A percentile compares a stretch with the other conserved stretches of the same genome.
Conservation (phyloP, 37 sponge, comb jelly and placozoan genomes). For the Ephydatia muelleri region DNA sequence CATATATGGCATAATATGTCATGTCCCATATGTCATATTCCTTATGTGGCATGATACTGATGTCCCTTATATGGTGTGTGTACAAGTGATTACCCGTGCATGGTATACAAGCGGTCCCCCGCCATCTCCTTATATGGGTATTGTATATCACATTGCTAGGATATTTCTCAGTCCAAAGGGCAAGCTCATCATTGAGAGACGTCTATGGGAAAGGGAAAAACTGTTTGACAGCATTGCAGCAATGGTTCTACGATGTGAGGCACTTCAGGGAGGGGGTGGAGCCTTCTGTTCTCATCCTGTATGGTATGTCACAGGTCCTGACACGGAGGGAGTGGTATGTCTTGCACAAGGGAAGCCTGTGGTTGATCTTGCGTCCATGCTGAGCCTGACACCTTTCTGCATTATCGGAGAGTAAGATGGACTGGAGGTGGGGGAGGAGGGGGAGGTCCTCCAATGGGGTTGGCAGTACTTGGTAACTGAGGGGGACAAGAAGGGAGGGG, state of each 20-base stretch:
- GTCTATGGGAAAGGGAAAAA: conserved; percentile 37
- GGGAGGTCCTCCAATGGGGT: too few relatives aligned
- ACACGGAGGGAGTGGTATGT: not conserved
- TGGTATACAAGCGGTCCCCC: too few relatives aligned
- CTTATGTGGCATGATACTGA: not conserved
- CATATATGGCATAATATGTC: not conserved
- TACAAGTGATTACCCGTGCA: too few relatives aligned
- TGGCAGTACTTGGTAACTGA: not conserved
- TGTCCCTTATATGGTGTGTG: not conserved
- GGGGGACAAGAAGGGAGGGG: not conserved
- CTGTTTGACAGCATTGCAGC: conserved; percentile 64
- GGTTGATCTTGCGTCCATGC: not conserved
- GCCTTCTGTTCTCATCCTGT: too few relatives aligned
- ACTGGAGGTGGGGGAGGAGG: not conserved
- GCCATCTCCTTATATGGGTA: not conserved
- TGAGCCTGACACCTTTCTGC: conserved; percentile 3
- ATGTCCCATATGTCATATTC: not conserved
- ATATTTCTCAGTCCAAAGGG: conserved; percentile 28
- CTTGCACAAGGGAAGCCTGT: not conserved
- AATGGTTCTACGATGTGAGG: conserved; percentile 56
- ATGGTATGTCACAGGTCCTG: conserved; percentile 6
- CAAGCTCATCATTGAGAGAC: conserved; percentile 16
- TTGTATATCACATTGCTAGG: not conserved
- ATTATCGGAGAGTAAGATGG: conserved; percentile 41
- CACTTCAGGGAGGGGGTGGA: not conserved